Conservation (phyloP, 2,113 vertebrate genomes). For the Hippocampus mohnikei region DNA sequence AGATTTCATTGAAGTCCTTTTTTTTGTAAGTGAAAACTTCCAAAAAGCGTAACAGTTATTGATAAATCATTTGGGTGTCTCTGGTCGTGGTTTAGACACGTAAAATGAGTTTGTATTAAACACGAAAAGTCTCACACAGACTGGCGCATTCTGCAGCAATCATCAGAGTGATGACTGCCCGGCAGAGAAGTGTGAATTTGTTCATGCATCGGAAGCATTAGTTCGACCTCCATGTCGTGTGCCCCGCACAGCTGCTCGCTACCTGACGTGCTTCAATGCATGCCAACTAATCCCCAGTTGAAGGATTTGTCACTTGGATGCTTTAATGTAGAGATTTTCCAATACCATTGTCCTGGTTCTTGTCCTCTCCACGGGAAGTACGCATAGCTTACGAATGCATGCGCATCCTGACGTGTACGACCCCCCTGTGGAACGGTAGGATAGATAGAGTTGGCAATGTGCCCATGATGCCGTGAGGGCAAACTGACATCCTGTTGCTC, state of each 20-base stretch:
- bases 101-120: too few species aligned
- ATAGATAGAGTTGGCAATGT: neutral
- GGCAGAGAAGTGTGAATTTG: neutral
- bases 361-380: neutral
- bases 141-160: neutral
- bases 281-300: conserved; percentile 3
- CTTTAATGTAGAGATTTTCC: neutral
- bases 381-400: neutral
- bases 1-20: neutral
- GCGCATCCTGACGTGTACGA: neutral
- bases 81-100: too few species aligned
- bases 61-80: too few species aligned
- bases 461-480: neutral
- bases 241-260: neutral
- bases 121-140: neutral
- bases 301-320: neutral
- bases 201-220: conserved; percentile 1
- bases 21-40: too few species aligned
- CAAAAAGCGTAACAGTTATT: too few species aligned
- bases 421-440: neutral
- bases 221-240: neutral
- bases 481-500: neutral
- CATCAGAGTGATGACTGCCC: neutral
- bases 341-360: neutral
- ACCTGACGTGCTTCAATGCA: neutral